Percentiles rank a stretch among this genome's conserved stretches.
phyloP scores from a whole-genome alignment of 2,888 invertebrate species.

The Zygaena filipendulae region DNA sequence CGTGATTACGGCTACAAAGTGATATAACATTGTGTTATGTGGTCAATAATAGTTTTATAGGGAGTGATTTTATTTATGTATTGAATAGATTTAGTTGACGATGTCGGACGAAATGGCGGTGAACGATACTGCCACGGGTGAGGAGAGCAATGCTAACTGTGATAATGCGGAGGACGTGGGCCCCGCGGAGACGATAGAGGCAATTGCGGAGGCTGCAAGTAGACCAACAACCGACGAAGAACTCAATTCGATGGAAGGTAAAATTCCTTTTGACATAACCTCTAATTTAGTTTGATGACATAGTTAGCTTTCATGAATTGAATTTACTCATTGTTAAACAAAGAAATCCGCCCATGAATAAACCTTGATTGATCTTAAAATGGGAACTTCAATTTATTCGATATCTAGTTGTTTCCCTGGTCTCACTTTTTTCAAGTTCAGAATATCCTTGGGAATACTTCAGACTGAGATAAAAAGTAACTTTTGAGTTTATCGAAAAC shows the following conservation, averaged over 20 bases:
- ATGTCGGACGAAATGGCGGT: conserved; percentile 65
- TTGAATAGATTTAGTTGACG: conserved; percentile 48
- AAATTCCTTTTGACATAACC: conserved; percentile 23
- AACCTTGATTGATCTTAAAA: no score
- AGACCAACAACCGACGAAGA: conserved; percentile 18
- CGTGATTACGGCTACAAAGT: conserved; percentile 35
- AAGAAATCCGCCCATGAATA: neutral
- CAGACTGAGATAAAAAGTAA: no score
- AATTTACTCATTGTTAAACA: neutral
- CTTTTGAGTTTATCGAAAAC: no score
- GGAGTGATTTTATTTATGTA: conserved; percentile 37
- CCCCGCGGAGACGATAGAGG: conserved; percentile 24
- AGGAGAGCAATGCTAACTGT: conserved; percentile 37
- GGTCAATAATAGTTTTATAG: conserved; percentile 44
- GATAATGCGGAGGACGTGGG: conserved; percentile 27
- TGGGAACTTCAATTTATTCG: conserved; percentile 9
- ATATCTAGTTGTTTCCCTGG: conserved; percentile 8
- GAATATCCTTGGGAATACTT: no score
- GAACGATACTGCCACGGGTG: conserved; percentile 47
- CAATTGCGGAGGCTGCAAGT: conserved; percentile 21
- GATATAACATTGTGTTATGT: conserved; percentile 53
- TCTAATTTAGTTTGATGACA: conserved; percentile 20
- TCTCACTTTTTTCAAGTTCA: no score
- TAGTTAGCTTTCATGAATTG: neutral
- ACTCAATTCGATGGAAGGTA: conserved; percentile 8